Base-by-base conservation (phyloP, 2,888 invertebrate species). In the Netelia virgata region DNA sequence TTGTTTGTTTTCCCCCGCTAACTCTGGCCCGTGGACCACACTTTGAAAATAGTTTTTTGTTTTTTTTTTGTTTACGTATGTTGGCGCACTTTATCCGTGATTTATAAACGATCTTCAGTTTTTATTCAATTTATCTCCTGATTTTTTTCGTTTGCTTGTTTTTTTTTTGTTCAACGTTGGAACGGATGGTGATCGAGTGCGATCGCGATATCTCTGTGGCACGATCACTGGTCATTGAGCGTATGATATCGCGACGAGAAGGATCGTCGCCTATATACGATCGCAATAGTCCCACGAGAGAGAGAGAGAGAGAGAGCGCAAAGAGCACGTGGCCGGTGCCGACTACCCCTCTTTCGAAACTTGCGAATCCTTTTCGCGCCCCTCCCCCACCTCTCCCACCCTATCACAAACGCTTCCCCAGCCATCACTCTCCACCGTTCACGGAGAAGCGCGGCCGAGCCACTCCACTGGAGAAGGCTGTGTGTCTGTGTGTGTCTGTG, bases 301-400 rank as follows among this genome's bases (percentile, higher is more conserved):
- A 53, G 57, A 28, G 28, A 28, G 28, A 28, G 28, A 28, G 3
- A 59, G 41, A 16, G n/a, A 1, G 5, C 85, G 53, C 28, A 16
- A 3, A 86, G 86, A 92, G 91, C 92, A 92, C 92, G 92, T 92
- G 92, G 92, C 90, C 89, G 88, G 88, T 50, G 41, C 18, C 87
- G 47, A 23, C 61, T 57, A 90, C 89, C 90, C 89, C 90, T 88
- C 90, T 90, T 89, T 89, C 87, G 86, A 83, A 84, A 64, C 43
- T 36, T 61, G 47, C 61, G 89, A 87, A 86, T 86, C 86, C 87
- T 84, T 80, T 78, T 57, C 69, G 70, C 50, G 20, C 79, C 75
- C 73, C 85, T 84, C 87, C 88, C 87, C 87, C 78, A 79, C 86
- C 74, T 73, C 83, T 83, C 87, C 87, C 87, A 88, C 84, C 87